A percentile compares a stretch with the other conserved stretches of the same genome.
phyloP scores from a whole-genome alignment of 2,888 invertebrate genomes.

The Synergus itoensis region DNA sequence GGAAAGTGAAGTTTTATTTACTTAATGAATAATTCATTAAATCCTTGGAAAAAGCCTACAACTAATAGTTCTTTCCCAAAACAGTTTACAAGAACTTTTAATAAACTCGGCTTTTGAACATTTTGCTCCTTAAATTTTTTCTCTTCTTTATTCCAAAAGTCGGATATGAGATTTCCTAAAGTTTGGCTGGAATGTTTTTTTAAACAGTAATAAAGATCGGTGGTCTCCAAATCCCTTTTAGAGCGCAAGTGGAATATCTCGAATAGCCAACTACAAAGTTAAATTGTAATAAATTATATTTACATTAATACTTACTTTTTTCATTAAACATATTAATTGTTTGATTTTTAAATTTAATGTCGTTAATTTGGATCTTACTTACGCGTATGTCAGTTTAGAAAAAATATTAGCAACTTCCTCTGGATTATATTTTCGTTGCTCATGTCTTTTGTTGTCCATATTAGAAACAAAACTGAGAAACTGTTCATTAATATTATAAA shows the following conservation, averaged over 20 bases:
- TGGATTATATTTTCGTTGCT: neutral
- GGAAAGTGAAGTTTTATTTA: slow-evolving; percentile 56
- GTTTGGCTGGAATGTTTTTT: slow-evolving; percentile 83
- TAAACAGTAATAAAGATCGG: slow-evolving; percentile 85
- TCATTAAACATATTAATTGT: neutral
- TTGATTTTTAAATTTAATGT: neutral
- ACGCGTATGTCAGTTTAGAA: neutral
- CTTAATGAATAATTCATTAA: slow-evolving; percentile 83
- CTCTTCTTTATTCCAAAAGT: slow-evolving; percentile 78
- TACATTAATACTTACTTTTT: too few species aligned
- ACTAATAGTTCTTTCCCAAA: slow-evolving; percentile 80
- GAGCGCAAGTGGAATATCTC: slow-evolving; percentile 86
- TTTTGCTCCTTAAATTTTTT: slow-evolving; percentile 64
- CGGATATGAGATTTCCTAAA: slow-evolving; percentile 78
- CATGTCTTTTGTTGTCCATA: slow-evolving; percentile 4
- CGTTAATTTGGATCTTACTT: neutral
- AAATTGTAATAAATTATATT: too few species aligned
- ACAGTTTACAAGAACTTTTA: slow-evolving; percentile 80
- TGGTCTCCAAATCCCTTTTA: slow-evolving; percentile 84
- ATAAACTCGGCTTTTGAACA: slow-evolving; percentile 79
- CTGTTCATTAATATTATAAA: too few species aligned
- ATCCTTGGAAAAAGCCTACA: slow-evolving; percentile 81
- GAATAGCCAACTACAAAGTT: slow-evolving; percentile 83
- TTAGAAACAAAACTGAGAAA: neutral
- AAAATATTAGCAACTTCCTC: slow-evolving; percentile 8